Evolutionary conservation across 2,113 vertebrate species (phyloP), one percentile per base, ranked within the genome.

Genomic region (Mesocricetus auratus): DNA sequence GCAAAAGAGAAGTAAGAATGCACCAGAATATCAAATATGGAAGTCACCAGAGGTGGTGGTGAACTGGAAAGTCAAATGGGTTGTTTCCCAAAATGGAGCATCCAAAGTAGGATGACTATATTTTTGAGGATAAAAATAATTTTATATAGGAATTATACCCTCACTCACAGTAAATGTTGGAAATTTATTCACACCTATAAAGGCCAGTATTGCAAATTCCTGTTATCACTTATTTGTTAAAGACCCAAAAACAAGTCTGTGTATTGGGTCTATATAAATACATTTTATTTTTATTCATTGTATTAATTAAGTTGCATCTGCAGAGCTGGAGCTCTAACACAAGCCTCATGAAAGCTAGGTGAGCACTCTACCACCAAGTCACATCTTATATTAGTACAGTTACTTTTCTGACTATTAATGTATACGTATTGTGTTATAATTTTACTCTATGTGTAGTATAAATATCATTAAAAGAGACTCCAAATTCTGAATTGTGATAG

Each of bases 151-250:
- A 53, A 50, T 60, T 68, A 31, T 13, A 3, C 56, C 21, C 22
- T 4, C 1, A 92, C 77, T 88, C 24, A 16, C 31, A 88, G 4
- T 21, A 78, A 90, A 60, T 36, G 91, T 33, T 68, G 74, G 36
- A 96, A 85, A 94, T 77, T 58, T 33, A 77, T 53, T 62, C 73
- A 68, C 66, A 89, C 22, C 17, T 92, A 8, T 79, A 88, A 78
- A 85, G 66, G 22, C 62, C 9, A 74, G 13, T 17, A 68, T 9
- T 68, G 45, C 16, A 86, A 66, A 87, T 50, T 73, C 45, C 12
- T 79, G 1, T 73, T 81, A 64, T 64, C 39, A 89, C 24, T 39
- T 69, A 22, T 66, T 89, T 89, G 19, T 77, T 91, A 89, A 91
- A 87, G 56, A 74, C 3, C 0, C 42, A 36, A 60, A 45, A 47